Base-by-base conservation (phyloP, 2,113 vertebrate species). In the Puma concolor region DNA sequence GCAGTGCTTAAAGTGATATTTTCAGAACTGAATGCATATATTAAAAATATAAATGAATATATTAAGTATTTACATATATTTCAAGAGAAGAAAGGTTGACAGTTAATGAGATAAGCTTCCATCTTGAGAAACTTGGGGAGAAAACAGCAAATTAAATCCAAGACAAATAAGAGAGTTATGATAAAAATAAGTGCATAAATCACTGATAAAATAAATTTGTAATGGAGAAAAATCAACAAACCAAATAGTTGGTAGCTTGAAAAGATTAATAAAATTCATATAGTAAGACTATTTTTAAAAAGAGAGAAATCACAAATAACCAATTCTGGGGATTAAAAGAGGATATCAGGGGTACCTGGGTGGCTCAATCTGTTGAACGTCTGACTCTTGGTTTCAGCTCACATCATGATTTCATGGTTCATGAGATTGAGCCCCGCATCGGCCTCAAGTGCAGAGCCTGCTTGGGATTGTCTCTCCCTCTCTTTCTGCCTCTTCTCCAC, bases 261-360 rank as follows among this genome's bases (percentile, higher is more conserved):
- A 94, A 97, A 69, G 54, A 88, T 60, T 90, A 80, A 91, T 54
- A 87, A 95, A 72, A 57, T 36, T 79, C 88, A 88, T 69, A 86
- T 63, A 91, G 8, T 5, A 69, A 88, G 15, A 60, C 36, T 80
- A 38, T 64, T 86, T 91, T 85, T 50, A 19, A 48, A 76, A 57
- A 92, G 50, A 87, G 5, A 95, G 27, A 60, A 64, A 90, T 57
- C 27, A 48, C 16, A 83, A 52, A 29, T 79, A 88, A 91, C 19
- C 29, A 66, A 33, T 74, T 74, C 38, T 21, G 60, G 6, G 27
- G 11, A 54, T 67, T 16, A 81, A 79, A 94, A 67, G 8, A 60
- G 1, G 8, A 33, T 33, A 72, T 80, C 19, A 23, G 57, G 57
- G 57, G 21, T 2, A 60, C 21, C 6, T 3, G 21, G 2, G 57